Conservation (phyloP, 2,797 vertebrate genomes). For the Poeciliopsis turneri region DNA sequence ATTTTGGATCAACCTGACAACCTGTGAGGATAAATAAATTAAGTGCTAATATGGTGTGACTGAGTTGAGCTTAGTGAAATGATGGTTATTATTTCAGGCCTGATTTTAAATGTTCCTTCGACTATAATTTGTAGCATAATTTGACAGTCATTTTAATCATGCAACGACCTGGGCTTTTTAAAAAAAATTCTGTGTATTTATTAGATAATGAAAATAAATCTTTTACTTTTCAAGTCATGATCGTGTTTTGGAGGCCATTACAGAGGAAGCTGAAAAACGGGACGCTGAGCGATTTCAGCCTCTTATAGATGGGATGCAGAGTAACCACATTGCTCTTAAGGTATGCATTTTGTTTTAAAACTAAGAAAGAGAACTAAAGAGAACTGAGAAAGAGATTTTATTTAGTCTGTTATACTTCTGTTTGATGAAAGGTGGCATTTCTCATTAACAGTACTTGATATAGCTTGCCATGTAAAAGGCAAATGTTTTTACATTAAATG, state of each 20-base stretch:
- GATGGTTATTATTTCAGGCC: background rate
- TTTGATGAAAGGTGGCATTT: background rate
- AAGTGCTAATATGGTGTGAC: background rate
- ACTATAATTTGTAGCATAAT: background rate
- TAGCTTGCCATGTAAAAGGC: background rate
- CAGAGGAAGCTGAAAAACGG: constrained; percentile 87
- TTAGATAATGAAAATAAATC: background rate
- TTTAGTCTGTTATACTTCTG: background rate
- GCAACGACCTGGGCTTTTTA: background rate
- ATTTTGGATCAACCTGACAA: constrained; percentile 88
- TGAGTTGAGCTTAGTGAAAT: background rate
- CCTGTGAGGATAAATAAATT: constrained; percentile 75
- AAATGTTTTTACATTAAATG: background rate
- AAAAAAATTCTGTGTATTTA: background rate
- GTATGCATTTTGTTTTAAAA: constrained; percentile 47
- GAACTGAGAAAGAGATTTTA: background rate
- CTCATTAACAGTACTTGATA: background rate
- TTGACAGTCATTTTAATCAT: background rate
- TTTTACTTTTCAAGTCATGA: constrained; percentile 82
- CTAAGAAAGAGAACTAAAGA: background rate
- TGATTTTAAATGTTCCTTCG: background rate
- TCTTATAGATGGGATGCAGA: constrained; percentile 87
- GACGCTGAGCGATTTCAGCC: constrained; percentile 90
- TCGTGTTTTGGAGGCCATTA: constrained; percentile 90
- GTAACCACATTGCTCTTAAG: constrained; percentile 83